These are phyloP conservation scores for Strigops habroptila DNA, from an alignment of 2,113 vertebrate genomes.

Conservation along the genomic window DNA sequence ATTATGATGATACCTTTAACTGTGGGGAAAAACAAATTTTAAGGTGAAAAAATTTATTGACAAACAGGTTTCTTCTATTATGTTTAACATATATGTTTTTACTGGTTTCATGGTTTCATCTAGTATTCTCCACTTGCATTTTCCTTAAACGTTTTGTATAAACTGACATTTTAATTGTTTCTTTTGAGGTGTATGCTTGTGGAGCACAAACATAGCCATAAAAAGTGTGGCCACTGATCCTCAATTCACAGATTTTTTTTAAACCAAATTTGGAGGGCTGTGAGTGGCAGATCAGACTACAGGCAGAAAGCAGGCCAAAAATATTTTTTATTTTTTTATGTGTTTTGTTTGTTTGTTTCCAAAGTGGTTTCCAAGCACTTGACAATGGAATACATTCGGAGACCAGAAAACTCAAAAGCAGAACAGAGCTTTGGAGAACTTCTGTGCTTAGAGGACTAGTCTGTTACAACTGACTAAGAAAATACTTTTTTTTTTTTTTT, in stretches of 20 bases:
- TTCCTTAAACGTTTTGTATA: neutral
- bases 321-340: neutral
- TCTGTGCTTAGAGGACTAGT: neutral
- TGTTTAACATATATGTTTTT: neutral
- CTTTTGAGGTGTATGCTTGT: neutral
- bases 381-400: neutral
- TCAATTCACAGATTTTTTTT: neutral
- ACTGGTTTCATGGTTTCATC: neutral
- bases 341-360: conserved; percentile 30
- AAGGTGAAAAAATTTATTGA: neutral
- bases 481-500: neutral
- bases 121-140: neutral
- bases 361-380: conserved; percentile 35
- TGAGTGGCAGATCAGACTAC: neutral
- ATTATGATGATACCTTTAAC: neutral
- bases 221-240: neutral
- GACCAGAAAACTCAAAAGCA: neutral
- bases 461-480: neutral
- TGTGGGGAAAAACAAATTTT: neutral
- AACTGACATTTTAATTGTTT: neutral
- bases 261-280: neutral
- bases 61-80: neutral
- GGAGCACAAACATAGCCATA: neutral
- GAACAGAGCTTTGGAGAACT: neutral
- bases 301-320: neutral